Base-by-base conservation (phyloP, 2,113 vertebrate species). In the Dunckerocampus dactyliophorus region DNA sequence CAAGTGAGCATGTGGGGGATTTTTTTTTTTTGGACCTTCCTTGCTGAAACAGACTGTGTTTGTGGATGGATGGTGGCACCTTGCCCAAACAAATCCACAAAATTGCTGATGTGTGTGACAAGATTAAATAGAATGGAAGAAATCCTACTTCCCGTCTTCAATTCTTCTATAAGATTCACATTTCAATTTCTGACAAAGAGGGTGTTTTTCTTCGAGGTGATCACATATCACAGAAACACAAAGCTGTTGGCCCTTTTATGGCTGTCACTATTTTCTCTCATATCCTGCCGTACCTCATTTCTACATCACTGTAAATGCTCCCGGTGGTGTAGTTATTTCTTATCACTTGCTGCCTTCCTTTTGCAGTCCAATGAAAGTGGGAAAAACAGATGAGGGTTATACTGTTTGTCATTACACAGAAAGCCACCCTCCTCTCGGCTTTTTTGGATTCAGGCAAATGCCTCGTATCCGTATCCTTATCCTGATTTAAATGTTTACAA, bases 171-270 rank as follows among this genome's bases (percentile, higher is more conserved):
- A 51, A 7, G 16, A 47, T 63, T 72, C 52, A 62, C 45, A 31
- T 54, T 67, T 65, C n/a, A 15, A 50, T 74, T 66, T 37, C 39
- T 47, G 56, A 71, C 53, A 56, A 31, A 56, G 28, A 28, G 20
- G 16, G 55, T 69, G 42, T 10, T 31, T 75, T 60, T 60, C 57
- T 48, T 60, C 20, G 57, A 67, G 53, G 61, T 19, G 1, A 56
- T 46, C 34, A 49, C 45, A 59, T 8, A 45, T 52, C 52, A 22
- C 13, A 7, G 47, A 46, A 37, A 63, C 55, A 59, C 49, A 62
- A 43, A 63, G 42, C 57, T 53, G 21, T 28, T 64, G 69, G 37
- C 45, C 19, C 13, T 28, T 46, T 34, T 8, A 34, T 34, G 8
- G 45, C 59, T 47, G 9, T 39, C 42, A 57, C 0, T 8, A 37